Evolutionary conservation across 2,888 invertebrate genomes (phyloP).

Genomic region (Athalia cordata): DNA sequence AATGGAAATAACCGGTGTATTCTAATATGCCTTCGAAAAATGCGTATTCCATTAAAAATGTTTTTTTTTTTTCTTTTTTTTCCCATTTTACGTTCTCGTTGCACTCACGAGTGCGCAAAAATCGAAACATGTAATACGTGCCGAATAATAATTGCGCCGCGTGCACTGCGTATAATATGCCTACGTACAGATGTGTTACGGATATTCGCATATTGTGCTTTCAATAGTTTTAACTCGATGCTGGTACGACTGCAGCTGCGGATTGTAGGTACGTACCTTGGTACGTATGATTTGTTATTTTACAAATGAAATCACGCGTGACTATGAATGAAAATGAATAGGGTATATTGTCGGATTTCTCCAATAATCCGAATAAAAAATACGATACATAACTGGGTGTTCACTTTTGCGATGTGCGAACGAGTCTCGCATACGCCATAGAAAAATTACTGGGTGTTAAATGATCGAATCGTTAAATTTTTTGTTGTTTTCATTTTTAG

Average conservation of each 20-base stretch:
- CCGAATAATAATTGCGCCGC: conserved; percentile 26
- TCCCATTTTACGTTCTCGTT: neutral
- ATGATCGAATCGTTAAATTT: no score
- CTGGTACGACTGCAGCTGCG: neutral
- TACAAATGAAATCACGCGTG: conserved; percentile 27
- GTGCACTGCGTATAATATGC: neutral
- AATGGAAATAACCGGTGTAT: neutral
- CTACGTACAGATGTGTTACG: no score
- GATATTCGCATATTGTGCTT: conserved; percentile 2
- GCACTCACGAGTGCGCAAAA: no score
- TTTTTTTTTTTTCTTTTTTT: neutral
- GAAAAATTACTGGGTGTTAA: no score
- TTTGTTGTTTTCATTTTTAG: no score
- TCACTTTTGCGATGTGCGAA: neutral
- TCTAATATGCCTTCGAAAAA: neutral
- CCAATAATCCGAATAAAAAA: conserved; percentile 25
- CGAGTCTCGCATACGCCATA: no score
- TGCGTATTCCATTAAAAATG: neutral
- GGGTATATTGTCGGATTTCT: conserved; percentile 23
- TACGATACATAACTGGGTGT: conserved; percentile 9
- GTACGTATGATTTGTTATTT: conserved; percentile 34
- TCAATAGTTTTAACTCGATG: conserved; percentile 17
- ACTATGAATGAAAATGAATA: conserved; percentile 25
- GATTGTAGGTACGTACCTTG: neutral
- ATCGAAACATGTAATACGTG: conserved; percentile 12